A percentile compares a stretch with the other conserved stretches of the same genome.
phyloP scores from a whole-genome alignment of 2,888 invertebrate genomes.

The Mimas tiliae region DNA sequence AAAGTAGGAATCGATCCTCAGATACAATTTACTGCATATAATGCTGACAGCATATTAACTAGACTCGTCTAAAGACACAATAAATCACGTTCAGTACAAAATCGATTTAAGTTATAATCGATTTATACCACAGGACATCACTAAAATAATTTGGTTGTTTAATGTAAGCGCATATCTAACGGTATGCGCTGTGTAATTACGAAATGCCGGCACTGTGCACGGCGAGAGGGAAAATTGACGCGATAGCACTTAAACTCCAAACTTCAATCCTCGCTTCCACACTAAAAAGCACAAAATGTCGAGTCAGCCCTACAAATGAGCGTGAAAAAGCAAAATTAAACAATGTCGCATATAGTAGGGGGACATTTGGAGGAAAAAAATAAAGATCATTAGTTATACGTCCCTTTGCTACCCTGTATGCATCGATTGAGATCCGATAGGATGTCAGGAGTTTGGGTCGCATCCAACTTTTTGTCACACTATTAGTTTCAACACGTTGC shows the following conservation, averaged over 20 bases:
- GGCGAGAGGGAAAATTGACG: slow-evolving; percentile 43
- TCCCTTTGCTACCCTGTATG: slow-evolving; percentile 32
- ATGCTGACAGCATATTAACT: too few relatives aligned
- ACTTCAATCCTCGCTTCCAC: slow-evolving; percentile 8
- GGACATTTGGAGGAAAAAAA: slow-evolving; percentile 45
- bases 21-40: too few relatives aligned
- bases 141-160: slow-evolving; percentile 42
- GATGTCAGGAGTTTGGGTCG: slow-evolving; percentile 31
- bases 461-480: slow-evolving; percentile 40
- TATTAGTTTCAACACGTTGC: slow-evolving; percentile 38
- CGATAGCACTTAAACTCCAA: slow-evolving; percentile 55
- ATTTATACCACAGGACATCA: background rate
- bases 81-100: background rate
- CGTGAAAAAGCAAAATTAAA: slow-evolving; percentile 70
- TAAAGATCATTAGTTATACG: slow-evolving; percentile 44
- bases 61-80: background rate
- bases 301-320: slow-evolving; percentile 69
- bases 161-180: slow-evolving; percentile 50
- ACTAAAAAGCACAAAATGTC: slow-evolving; percentile 48
- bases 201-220: slow-evolving; percentile 35
- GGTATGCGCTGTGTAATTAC: slow-evolving; percentile 53
- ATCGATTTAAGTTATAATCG: slow-evolving; percentile 12
- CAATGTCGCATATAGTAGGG: slow-evolving; percentile 49
- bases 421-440: slow-evolving; percentile 18
- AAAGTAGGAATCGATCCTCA: too few relatives aligned